Conservation (phyloP, 2,888 invertebrate species). For the Meteorus cinctellus region DNA sequence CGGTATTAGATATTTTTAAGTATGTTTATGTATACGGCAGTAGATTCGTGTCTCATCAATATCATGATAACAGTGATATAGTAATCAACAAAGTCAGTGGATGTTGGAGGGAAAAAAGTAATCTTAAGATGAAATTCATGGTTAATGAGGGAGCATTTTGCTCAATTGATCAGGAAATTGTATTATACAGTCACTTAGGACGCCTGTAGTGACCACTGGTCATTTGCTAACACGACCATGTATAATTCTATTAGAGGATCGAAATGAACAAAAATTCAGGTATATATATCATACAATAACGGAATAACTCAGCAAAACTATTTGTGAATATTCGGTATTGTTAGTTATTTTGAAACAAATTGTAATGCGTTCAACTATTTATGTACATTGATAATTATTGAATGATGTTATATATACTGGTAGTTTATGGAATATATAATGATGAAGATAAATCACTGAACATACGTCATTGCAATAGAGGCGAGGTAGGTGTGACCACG, state of each 20-base stretch:
- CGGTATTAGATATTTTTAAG: too few relatives aligned
- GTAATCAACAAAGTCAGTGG: too few relatives aligned
- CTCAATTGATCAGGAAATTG: conserved; percentile 62
- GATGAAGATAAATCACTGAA: conserved; percentile 64
- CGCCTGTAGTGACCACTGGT: conserved; percentile 70
- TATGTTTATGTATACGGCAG: too few relatives aligned
- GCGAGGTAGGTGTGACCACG: conserved; percentile 67
- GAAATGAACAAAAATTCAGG: conserved; percentile 40
- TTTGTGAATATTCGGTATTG: neutral
- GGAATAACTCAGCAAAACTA: neutral
- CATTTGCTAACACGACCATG: conserved; percentile 67
- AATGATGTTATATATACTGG: too few relatives aligned
- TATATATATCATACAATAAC: neutral
- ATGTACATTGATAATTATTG: too few relatives aligned
- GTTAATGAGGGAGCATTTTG: conserved; percentile 46
- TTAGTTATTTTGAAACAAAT: neutral
- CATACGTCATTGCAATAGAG: conserved; percentile 46
- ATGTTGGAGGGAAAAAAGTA: neutral
- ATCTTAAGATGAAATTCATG: neutral
- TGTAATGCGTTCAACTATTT: too few relatives aligned
- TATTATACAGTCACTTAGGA: conserved; percentile 52
- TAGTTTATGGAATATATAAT: neutral
- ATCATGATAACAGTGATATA: too few relatives aligned
- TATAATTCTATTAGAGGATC: conserved; percentile 63
- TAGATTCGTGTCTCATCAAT: too few relatives aligned